Base-by-base conservation (phyloP, 2,113 vertebrate species). In the Cebidichthys violaceus region DNA sequence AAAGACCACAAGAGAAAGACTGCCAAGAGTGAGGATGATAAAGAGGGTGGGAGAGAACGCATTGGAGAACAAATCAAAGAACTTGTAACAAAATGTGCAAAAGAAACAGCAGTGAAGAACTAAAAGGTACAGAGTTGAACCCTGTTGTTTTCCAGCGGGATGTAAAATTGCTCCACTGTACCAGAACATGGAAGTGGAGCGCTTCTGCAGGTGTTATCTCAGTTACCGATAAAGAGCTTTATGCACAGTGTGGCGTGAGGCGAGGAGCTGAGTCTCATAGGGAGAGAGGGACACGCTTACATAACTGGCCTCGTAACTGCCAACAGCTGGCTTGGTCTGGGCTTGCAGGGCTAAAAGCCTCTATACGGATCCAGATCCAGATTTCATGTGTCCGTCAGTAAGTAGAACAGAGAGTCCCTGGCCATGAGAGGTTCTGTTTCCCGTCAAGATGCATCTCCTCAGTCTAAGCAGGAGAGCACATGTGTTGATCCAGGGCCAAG, bases 151-250 rank as follows among this genome's bases (percentile, higher is more conserved):
- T 71, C 27, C 75, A 86, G 7, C 24, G 4, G 47, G 69, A 76
- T 85, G 77, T 83, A 47, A 83, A 88, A 77, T 20, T 41, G 39
- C 73, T 71, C 47, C 67, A 22, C 70, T 79, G 82, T 31, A 18
- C 59, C 10, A 66, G 73, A 31, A 86, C 78, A 54, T 71, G 24
- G 75, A 87, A 85, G 57, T 71, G 75, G 86, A 92, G 60, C 59
- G 11, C 67, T 87, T 82, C 74, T 81, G 81, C 89, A 90, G 90
- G 88, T 88, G 85, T 88, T 90, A 92, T 92, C 90, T 90, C 71
- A 52, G 67, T 79, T 71, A 82, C 67, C 33, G 90, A 93, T 87
- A 88, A 92, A 88, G 69, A 81, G 78, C 81, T 85, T 81, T 68
- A 64, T 41, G 75, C 81, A 33, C 87, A 86, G 85, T 59, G 33